Base-by-base conservation (phyloP, 2,888 invertebrate species). In the Notodonta ziczac region DNA sequence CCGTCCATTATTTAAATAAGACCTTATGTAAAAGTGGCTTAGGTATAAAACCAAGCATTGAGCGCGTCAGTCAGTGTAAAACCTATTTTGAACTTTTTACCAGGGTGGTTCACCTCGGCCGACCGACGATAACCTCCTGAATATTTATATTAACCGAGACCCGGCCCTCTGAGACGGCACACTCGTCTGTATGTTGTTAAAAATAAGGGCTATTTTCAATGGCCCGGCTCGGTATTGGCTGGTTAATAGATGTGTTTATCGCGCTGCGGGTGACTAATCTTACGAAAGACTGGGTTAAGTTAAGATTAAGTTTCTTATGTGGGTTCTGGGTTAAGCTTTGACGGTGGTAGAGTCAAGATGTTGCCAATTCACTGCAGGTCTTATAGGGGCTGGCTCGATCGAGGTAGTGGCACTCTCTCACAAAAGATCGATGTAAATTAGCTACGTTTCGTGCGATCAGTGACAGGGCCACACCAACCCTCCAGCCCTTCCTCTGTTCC, bases 101-200 rank as follows among this genome's bases (percentile, higher is more conserved):
- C 75, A 80, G 82, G 84, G 74, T 73, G 70, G 72, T 63, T 73
- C 74, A 76, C 76, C 75, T 73, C 74, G 55, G 50, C 73, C 78
- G 78, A 80, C 82, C 83, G 80, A 69, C 74, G 81, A 78, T 83
- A 83, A 83, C 85, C 87, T 82, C 81, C 73, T 85, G 88, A 88
- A 88, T 88, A 89, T 89, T 87, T 87, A 88, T 86, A 84, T 78
- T 80, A 75, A 71, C 73, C 61, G 66, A 65, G 71, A 67, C 77
- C 73, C 73, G 70, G 71, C 74, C 71, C 78, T 78, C 76, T 73
- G 73, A 72, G 72, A 70, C 65, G 66, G 61, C 66, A 65, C 63
- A 68, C 72, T 73, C 75, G 83, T 83, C 73, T 82, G 77, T 78
- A 80, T 78, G 76, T 79, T 82, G 80, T 83, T 73, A 69, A 73